A percentile compares a stretch with the other conserved stretches of the same genome.
Conservation (phyloP, 2,113 vertebrate genomes). For the Numida meleagris region DNA sequence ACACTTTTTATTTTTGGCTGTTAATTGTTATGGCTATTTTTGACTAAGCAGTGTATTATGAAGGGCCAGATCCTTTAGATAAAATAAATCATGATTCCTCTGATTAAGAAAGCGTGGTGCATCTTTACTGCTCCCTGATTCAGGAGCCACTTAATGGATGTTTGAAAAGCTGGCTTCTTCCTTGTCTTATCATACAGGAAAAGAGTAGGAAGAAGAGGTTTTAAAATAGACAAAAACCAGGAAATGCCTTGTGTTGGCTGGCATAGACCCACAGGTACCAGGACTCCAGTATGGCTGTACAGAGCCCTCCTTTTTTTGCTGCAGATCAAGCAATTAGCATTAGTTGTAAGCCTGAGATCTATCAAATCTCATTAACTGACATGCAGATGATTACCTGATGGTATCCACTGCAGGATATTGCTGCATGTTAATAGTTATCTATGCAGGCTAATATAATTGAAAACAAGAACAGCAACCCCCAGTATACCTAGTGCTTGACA, state of each 20-base stretch:
- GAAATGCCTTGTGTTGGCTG: accelerated
- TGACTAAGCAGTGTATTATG: not conserved
- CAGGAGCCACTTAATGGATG: not conserved
- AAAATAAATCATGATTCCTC: not conserved
- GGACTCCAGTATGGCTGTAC: not conserved
- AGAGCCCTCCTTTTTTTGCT: not conserved
- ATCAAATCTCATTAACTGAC: constrained; percentile 1
- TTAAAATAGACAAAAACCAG: not conserved
- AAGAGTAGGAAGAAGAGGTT: not conserved
- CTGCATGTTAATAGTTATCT: constrained; percentile 7
- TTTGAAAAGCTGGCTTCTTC: not conserved
- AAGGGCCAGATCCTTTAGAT: not conserved
- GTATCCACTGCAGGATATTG: constrained; percentile 29
- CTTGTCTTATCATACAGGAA: not conserved
- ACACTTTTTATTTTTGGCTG: not conserved
- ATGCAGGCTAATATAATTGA: constrained; percentile 25
- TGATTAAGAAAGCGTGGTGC: not conserved
- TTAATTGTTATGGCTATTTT: not conserved
- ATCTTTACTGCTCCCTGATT: not conserved
- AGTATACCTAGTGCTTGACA: not conserved
- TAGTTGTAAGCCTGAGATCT: constrained; percentile 15
- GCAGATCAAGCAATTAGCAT: not conserved
- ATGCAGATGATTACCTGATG: constrained; percentile 2
- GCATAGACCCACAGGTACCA: not conserved
- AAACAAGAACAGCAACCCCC: not conserved